These are phyloP conservation scores for Endotricha flammealis DNA, from an alignment of 2,888 invertebrate genomes.

Conservation along the genomic window DNA sequence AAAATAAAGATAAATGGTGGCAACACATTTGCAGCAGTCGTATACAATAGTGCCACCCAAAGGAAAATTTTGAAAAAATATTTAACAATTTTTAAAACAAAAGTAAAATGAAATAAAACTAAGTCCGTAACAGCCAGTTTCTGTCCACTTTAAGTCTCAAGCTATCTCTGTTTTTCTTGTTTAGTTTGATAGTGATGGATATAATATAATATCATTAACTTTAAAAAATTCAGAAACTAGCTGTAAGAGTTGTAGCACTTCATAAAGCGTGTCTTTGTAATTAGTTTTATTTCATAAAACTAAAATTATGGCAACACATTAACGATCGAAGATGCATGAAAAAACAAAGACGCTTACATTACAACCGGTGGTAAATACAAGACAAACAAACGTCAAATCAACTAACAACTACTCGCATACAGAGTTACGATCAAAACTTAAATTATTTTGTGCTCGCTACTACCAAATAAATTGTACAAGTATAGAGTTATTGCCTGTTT, in stretches of 20 bases:
- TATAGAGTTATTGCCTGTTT: too few relatives aligned
- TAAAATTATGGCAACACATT: slow-evolving; percentile 9
- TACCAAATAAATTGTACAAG: too few relatives aligned
- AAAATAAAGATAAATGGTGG: slow-evolving; percentile 13
- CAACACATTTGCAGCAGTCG: slow-evolving; percentile 25
- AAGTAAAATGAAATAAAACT: slow-evolving; percentile 19
- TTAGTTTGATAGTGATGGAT: too few relatives aligned
- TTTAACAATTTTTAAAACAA: slow-evolving; percentile 21
- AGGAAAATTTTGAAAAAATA: slow-evolving; percentile 8
- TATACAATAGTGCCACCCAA: slow-evolving; percentile 29
- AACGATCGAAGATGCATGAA: slow-evolving; percentile 3
- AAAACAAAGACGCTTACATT: slow-evolving; percentile 18
- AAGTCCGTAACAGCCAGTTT: too few relatives aligned
- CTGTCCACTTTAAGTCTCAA: too few relatives aligned
- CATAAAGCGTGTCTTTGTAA: too few relatives aligned
- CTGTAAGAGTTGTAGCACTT: too few relatives aligned
- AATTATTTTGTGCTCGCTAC: slow-evolving; percentile 35
- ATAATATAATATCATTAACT: too few relatives aligned
- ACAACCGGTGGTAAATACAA: slow-evolving; percentile 31
- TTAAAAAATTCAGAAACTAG: too few relatives aligned
- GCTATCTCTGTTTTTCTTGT: too few relatives aligned
- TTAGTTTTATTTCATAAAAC: slow-evolving; percentile 14
- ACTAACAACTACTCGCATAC: slow-evolving; percentile 36
- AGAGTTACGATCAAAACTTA: slow-evolving; percentile 26
- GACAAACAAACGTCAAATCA: slow-evolving; percentile 33